phyloP scores from a whole-genome alignment of 1,140 invertebrate species.

The Andrena cerasifolii region DNA sequence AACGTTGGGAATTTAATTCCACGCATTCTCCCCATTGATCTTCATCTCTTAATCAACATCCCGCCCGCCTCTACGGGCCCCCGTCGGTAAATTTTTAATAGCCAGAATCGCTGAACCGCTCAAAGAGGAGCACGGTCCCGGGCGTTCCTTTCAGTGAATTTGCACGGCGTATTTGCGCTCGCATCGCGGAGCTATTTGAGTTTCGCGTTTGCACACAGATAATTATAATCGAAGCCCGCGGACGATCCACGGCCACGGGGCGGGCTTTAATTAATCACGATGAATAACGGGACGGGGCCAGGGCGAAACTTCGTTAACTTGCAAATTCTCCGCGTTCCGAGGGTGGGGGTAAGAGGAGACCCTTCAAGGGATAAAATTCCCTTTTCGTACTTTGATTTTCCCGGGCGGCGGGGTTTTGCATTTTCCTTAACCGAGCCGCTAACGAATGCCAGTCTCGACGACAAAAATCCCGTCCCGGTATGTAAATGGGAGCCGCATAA shows the following conservation, averaged over 20 bases:
- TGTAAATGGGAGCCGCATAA: slow-evolving; percentile 24
- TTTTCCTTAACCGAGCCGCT: slow-evolving; percentile 19
- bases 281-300: slow-evolving; percentile 35
- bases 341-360: no score
- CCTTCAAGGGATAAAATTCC: slow-evolving; percentile 13
- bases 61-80: not conserved
- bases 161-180: slow-evolving; percentile 45
- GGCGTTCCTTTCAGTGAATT: slow-evolving; percentile 39
- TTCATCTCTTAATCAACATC: not conserved
- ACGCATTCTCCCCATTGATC: not conserved
- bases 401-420: not conserved
- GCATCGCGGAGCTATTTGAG: slow-evolving; percentile 29
- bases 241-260: slow-evolving; percentile 30
- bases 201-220: slow-evolving; percentile 51
- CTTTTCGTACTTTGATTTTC: slow-evolving; percentile 23
- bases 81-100: slow-evolving; percentile 39
- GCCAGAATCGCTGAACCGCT: not conserved
- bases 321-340: slow-evolving; percentile 31
- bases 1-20: no score
- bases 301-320: slow-evolving; percentile 51
- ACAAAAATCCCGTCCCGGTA: slow-evolving; percentile 7
- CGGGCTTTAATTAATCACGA: slow-evolving; percentile 51
- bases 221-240: slow-evolving; percentile 46
- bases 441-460: slow-evolving; percentile 14
- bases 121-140: not conserved